Evolutionary conservation across 2,888 invertebrate genomes (phyloP), one percentile per base, ranked within the genome.

Genomic region (Conchocele bisecta): DNA sequence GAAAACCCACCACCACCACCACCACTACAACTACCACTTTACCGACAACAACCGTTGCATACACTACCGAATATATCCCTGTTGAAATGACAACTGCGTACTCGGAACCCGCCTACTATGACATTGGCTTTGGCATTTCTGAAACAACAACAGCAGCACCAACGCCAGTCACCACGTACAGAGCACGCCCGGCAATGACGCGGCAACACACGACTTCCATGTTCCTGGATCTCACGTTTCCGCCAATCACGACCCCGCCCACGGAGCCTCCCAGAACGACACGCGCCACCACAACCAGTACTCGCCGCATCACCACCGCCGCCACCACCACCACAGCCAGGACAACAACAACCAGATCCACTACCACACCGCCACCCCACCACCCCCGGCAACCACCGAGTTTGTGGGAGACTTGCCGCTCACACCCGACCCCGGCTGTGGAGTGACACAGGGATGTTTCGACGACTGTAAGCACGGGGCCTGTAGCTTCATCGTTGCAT

Each of bases 371-470:
- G 15, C 59, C 65, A 22, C 37, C 41, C 28, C 28, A 31, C 22
- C 17, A 42, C 13, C 44, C 51, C 29, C 53, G 51, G 31, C 26
- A 44, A 39, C 35, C 42, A n/a, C n/a, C n/a, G n/a, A 53, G 39
- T 37, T 15, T 28, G 31, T 15, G 7, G 41, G 9, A 17, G 11
- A 1, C 20, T 6, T 22, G 11, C 35, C 29, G 22, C 22, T 75
- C 13, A 50, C 65, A 9, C 60, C 72, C 20, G 79, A 82, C 35
- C 53, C 59, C 0, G 75, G 68, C 13, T 90, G 90, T 71, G 89
- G 89, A 6, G 60, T 58, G 5, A 85, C 82, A 3, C 85, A 88
- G 53, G 89, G 89, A 7, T 90, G 90, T 63, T 88, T 87, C 72
- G 81, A 86, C 24, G 83, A 86, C 53, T 89, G 89, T 60, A 64